A percentile compares a stretch with the other conserved stretches of the same genome.
Conservation (phyloP, 1,140 invertebrate genomes). For the Ephestia elutella region DNA sequence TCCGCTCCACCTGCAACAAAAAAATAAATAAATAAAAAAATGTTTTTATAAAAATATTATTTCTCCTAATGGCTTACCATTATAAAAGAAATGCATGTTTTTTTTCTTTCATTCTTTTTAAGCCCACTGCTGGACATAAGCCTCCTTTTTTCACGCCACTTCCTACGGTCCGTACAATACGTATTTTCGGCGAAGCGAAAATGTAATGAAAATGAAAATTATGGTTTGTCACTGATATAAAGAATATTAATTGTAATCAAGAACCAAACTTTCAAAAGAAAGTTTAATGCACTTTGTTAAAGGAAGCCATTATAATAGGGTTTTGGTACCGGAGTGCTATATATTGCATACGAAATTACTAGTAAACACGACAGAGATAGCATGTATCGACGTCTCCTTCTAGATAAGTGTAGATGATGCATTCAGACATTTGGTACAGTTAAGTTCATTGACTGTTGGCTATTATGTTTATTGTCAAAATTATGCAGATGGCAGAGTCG, state of each 20-base stretch:
- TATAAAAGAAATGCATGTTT: too few species aligned
- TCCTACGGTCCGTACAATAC: too few species aligned
- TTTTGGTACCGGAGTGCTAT: conserved; percentile 17
- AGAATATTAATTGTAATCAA: not conserved
- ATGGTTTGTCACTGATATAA: not conserved
- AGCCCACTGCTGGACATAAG: too few species aligned
- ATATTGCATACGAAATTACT: conserved; percentile 25
- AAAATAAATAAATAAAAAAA: not conserved
- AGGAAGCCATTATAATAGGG: conserved; percentile 34
- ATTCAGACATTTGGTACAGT: conserved; percentile 23
- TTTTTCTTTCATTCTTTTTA: too few species aligned
- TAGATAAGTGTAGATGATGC: conserved; percentile 9
- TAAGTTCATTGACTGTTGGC: conserved; percentile 25
- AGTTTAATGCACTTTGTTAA: conserved; percentile 15
- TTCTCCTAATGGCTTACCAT: too few species aligned
- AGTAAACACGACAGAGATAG: conserved; percentile 16
- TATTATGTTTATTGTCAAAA: conserved; percentile 7
- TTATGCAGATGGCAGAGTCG: not conserved
- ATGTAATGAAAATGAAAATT: too few species aligned
- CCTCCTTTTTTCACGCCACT: too few species aligned
- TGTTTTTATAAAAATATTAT: not conserved
- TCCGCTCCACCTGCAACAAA: conserved; percentile 67
- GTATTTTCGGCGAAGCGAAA: too few species aligned
- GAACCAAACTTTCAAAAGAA: conserved; percentile 34
- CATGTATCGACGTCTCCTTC: too few species aligned